These are phyloP conservation scores for Drosophila eugracilis DNA, from an alignment of 1,140 invertebrate genomes.

Conservation along the genomic window DNA sequence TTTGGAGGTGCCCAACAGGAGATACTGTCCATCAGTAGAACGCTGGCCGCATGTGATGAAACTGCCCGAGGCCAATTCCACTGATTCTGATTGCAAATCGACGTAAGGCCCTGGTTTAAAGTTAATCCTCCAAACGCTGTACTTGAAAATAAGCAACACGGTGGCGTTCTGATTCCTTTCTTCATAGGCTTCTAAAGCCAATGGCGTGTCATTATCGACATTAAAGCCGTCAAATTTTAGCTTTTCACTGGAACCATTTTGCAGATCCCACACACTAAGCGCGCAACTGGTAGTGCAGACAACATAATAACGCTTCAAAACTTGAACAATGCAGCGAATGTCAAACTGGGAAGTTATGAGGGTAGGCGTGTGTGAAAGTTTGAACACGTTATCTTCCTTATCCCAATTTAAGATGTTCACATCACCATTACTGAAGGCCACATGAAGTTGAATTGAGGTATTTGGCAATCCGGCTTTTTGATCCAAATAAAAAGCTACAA, in stretches of 20 bases:
- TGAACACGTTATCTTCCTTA: conserved; percentile 40
- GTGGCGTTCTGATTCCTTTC: conserved; percentile 21
- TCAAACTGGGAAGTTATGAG: conserved; percentile 27
- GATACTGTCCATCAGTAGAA: conserved; percentile 57
- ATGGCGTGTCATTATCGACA: conserved; percentile 15
- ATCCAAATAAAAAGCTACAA: conserved; percentile 54
- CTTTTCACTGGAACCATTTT: conserved; percentile 16
- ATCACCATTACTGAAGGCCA: conserved; percentile 59
- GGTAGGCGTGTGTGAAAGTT: conserved; percentile 19
- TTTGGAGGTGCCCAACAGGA: conserved; percentile 66
- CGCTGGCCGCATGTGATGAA: conserved; percentile 66
- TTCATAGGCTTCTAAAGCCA: conserved; percentile 31
- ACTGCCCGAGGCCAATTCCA: conserved; percentile 27
- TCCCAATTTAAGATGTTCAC: conserved; percentile 60
- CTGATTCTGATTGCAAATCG: conserved; percentile 6
- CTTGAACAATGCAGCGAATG: conserved; percentile 38
- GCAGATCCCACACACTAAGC: conserved; percentile 50
- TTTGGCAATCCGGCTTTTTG: conserved; percentile 18
- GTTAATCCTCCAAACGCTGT: conserved; percentile 42
- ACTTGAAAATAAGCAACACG: conserved; percentile 56
- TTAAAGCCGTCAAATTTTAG: conserved; percentile 9
- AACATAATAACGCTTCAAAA: conserved; percentile 53
- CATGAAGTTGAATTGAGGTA: conserved; percentile 52
- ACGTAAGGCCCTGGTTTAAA: conserved; percentile 9
- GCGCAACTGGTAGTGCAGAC: conserved; percentile 39